Evolutionary conservation across 92 coral and sea anemone genomes (phyloP).

Genomic region (Metridium senile): DNA sequence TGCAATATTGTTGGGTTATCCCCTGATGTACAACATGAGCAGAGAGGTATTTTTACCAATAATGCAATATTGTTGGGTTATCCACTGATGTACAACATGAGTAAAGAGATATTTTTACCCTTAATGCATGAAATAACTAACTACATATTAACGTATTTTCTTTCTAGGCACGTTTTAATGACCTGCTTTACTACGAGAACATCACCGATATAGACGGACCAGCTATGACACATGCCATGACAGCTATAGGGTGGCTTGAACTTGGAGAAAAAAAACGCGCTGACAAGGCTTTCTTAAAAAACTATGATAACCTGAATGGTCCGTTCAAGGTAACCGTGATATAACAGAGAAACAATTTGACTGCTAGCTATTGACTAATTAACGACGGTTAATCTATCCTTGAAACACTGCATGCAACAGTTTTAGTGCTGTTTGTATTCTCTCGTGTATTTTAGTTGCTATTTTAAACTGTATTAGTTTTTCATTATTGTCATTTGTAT

Average conservation of each 20-base stretch:
- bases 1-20: conserved; percentile 69
- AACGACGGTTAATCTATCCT: too few relatives aligned
- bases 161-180: conserved; percentile 72
- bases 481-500: too few relatives aligned
- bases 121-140: too few relatives aligned
- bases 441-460: background rate
- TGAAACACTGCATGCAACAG: too few relatives aligned
- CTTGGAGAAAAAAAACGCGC: conserved; percentile 66
- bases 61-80: conserved; percentile 69
- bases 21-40: conserved; percentile 56
- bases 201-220: conserved; percentile 71
- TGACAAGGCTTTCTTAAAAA: conserved; percentile 62
- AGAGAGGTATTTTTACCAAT: conserved; percentile 10
- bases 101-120: conserved; percentile 1
- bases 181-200: conserved; percentile 56
- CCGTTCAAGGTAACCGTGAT: conserved; percentile 69
- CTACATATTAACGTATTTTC: too few relatives aligned
- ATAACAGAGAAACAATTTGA: background rate
- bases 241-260: conserved; percentile 88
- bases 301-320: conserved; percentile 74
- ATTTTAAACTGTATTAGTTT: too few relatives aligned
- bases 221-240: conserved; percentile 89
- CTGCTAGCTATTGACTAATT: too few relatives aligned
- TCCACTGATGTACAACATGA: conserved; percentile 64
- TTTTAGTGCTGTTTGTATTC: too few relatives aligned